Evolutionary conservation across 2,888 invertebrate genomes (phyloP), one percentile per base, ranked within the genome.

Genomic region (Limnephilus auricula): DNA sequence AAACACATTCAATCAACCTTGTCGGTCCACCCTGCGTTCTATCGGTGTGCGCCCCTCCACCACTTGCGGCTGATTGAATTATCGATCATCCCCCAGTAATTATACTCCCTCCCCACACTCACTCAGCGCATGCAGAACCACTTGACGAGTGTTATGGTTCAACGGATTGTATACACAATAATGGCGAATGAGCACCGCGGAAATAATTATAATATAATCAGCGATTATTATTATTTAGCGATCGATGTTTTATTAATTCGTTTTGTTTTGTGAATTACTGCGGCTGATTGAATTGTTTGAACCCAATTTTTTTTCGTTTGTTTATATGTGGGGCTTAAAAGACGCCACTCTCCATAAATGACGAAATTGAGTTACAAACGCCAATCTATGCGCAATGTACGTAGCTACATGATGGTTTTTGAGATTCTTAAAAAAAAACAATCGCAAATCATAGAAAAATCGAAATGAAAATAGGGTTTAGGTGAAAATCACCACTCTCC

Each of bases 21-120:
- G 50, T 25, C 50, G 18, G 50, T 18, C 50, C 40, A 84, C 84
- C 40, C 40, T 65, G 50, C 25, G 40, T 37, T 83, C 31, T 32
- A 40, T 18, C 40, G 32, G 13, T 13, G 34, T 30, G 45, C 37
- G 13, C 84, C 13, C 50, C 34, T 4, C 32, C 50, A 50, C 83
- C 78, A 90, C 90, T 40, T 90, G 87, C 83, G 85, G 45, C 83
- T 92, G 91, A 93, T 92, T 93, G 91, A 92, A 92, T 90, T 93
- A 93, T 93, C 90, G 93, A 93, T 93, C 92, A 91, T 91, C 91
- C 91, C 50, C 50, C 79, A 84, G 92, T 93, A 93, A 93, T 93
- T 93, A 93, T 90, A 91, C 89, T 40, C 84, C 85, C 85, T 34
- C 88, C 65, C n/a, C 31, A 15, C 50, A 34, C 32, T 25, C 87